Percentiles rank a stretch among this genome's conserved stretches.
Conservation (phyloP, 1,140 invertebrate species). For the Diachasmimorpha longicaudata region DNA sequence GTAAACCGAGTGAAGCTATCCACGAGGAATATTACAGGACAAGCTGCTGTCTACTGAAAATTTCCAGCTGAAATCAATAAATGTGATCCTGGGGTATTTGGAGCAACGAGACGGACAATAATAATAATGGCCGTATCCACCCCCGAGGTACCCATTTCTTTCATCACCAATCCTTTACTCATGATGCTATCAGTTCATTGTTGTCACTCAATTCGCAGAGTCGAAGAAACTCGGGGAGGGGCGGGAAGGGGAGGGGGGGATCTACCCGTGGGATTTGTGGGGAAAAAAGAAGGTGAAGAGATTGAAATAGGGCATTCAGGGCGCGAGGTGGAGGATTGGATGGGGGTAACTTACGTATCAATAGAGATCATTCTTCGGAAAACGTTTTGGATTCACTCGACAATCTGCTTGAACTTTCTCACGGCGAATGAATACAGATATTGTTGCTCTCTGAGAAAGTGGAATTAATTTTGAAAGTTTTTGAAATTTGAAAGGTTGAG, state of each 20-base stretch:
- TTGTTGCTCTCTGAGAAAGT: not conserved
- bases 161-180: conserved; percentile 20
- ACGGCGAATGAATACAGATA: not conserved
- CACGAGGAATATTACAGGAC: not conserved
- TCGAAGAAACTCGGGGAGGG: not conserved
- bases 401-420: not conserved
- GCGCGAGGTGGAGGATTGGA: not conserved
- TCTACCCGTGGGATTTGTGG: not conserved
- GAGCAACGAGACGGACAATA: not conserved
- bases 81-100: not conserved
- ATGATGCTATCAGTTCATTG: conserved; percentile 18
- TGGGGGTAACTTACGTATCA: not conserved
- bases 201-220: not conserved
- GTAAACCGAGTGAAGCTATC: not conserved
- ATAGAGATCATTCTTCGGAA: not conserved
- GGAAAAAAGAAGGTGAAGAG: not conserved
- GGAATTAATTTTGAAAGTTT: too few relatives aligned
- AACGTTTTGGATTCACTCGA: not conserved
- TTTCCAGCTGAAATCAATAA: not conserved
- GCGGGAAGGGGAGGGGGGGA: too few relatives aligned
- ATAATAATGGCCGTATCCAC: not conserved
- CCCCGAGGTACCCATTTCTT: conserved; percentile 4
- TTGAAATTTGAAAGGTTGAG: too few relatives aligned
- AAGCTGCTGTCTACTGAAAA: not conserved
- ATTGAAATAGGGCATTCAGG: not conserved